These are phyloP conservation scores for Bombus cullumanus DNA, from an alignment of 1,140 invertebrate genomes.

Conservation along the genomic window DNA sequence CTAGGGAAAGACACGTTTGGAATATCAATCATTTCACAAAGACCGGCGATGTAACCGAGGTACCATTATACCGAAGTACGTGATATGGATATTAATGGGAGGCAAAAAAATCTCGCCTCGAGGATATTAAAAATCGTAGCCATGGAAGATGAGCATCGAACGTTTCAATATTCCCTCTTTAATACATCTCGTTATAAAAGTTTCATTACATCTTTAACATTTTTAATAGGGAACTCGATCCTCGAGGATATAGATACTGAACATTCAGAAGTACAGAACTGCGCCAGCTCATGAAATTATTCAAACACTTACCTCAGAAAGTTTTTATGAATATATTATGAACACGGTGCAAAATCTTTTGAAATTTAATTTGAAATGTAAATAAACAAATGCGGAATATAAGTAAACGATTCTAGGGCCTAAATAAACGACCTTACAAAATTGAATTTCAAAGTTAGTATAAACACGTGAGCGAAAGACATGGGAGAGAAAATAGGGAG, in stretches of 20 bases:
- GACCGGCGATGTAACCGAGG: background rate
- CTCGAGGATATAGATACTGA: background rate
- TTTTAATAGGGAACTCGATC: background rate
- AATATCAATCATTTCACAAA: slow-evolving; percentile 6
- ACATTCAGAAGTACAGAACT: background rate
- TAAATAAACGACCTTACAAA: background rate
- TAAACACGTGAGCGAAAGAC: background rate
- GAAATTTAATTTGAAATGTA: too few species aligned
- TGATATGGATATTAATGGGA: background rate
- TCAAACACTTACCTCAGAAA: too few species aligned
- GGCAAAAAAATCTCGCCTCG: background rate
- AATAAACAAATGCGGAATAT: too few species aligned
- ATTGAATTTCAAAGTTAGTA: background rate
- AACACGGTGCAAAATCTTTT: too few species aligned
- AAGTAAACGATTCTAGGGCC: too few species aligned
- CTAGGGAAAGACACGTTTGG: background rate
- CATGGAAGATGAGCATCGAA: background rate
- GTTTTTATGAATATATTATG: too few species aligned
- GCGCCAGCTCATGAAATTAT: too few species aligned
- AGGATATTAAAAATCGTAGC: slow-evolving; percentile 2
- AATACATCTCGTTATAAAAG: background rate
- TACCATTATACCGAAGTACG: background rate
- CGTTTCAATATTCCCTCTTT: background rate
- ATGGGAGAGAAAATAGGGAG: background rate
- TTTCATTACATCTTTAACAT: background rate